A percentile compares a stretch with the other conserved stretches of the same genome.
Conservation (phyloP, 2,113 vertebrate genomes). For the Zonotrichia leucophrys region DNA sequence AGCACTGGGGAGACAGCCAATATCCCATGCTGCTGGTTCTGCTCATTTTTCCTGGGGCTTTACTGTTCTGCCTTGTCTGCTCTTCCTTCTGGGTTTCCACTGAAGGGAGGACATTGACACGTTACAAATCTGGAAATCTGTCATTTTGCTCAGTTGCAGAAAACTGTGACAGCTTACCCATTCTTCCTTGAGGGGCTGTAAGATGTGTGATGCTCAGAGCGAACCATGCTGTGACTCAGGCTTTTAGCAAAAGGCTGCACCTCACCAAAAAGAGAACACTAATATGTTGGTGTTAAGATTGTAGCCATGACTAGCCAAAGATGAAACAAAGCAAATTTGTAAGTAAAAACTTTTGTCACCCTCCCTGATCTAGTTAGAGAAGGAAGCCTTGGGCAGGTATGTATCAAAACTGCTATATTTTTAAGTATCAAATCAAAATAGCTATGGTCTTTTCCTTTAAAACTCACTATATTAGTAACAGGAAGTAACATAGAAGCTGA, state of each 20-base stretch:
- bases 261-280: not conserved
- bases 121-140: not conserved
- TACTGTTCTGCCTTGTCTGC: not conserved
- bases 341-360: not conserved
- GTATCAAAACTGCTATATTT: conserved; percentile 27
- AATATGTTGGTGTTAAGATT: not conserved
- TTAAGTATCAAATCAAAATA: conserved; percentile 4
- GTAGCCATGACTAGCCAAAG: not conserved
- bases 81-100: not conserved
- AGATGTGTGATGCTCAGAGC: not conserved
- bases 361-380: not conserved
- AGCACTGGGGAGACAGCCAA: not conserved
- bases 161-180: not conserved
- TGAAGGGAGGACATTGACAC: not conserved
- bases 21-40: not conserved
- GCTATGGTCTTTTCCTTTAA: not conserved
- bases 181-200: not conserved
- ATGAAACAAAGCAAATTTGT: not conserved
- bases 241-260: not conserved
- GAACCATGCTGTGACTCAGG: not conserved
- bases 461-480: not conserved
- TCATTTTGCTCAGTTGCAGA: not conserved
- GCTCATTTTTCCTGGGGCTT: not conserved
- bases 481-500: not conserved
- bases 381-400: not conserved